Evolutionary conservation across 2,888 invertebrate genomes (phyloP), one percentile per base, ranked within the genome.

Genomic region (Aplocera efformata): DNA sequence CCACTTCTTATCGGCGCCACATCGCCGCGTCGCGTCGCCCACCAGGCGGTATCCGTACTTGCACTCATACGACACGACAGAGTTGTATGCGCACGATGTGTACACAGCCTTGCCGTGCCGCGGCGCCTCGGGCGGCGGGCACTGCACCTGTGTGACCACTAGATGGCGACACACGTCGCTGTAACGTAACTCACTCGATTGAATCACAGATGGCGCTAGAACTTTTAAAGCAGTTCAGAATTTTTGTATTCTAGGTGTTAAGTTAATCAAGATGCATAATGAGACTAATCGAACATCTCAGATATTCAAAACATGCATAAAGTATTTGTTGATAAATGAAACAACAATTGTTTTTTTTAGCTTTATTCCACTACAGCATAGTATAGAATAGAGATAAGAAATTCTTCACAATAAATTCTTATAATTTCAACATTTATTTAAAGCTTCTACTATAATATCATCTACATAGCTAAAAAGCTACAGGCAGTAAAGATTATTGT

Each of bases 1-100:
- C 99, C 99, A 99, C 69, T 94, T 94, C 72, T 95, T 94, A 79
- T 98, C 97, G 0, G 98, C 96, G 1, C 97, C 96, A 76, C 99
- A 99, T 28, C 96, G 90, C 56, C 99, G 90, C 1, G 97, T 97
- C 7, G 94, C 91, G 51, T 96, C 95, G 0, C 99, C 99, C 6
- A 96, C 91, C 47, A 99, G 90, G 45, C 95, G 94, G 84, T 94
- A 98, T 6, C 98, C 98, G 67, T 97, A 96, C 67, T 96, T 94
- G 89, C 99, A 99, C 70, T 97, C 96, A 83, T 99, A 99, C 32
- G 95, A 94, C 10, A 98, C 97, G 45, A 97, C 94, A 0, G 98
- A 96, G 76, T 98, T 98, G 90, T 97, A 99, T 1, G 96, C 96
- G 69, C 96, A 93, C 26, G 97, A 96, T 0, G 96, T 95, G 80